Base-by-base conservation (phyloP, 64 coral and sea anemone species). In the Montipora sp. region DNA sequence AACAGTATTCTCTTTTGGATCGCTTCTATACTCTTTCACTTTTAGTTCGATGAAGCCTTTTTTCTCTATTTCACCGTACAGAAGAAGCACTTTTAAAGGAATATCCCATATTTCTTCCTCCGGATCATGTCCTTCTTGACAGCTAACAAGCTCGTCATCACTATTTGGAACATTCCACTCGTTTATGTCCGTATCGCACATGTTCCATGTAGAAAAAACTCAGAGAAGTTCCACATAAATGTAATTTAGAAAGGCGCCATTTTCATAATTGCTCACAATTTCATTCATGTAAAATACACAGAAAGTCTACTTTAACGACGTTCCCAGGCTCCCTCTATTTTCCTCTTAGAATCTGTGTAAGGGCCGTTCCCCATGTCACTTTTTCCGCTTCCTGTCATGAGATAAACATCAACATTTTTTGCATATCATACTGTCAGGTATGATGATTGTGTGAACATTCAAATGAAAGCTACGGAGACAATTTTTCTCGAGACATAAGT, bases 151-250 rank as follows among this genome's bases (percentile, higher is more conserved):
- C 74, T 92, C 90, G 72, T 83, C 90, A 24, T 92, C 90, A 92
- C 90, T 92, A 13, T 59, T 85, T 8, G 90, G 90, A 20, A 92
- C 80, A 49, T 75, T 85, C 90, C 90, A 92, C 11, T 92, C 90
- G 46, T 21, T 72, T 19, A 7, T 16, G 9, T 50, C 47, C 16
- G 66, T 51, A 43, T 47, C 82, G 47, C 63, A 18, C 82, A 85
- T 85, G 8, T 20, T 50, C 18, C 13, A 10, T 21, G 8, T 5
- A 83, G 8, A 36, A 44, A 2, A 36, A 36, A 36, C 36, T 36
- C 36, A 36, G 36, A 36, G 36, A 36, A 12, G 8, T 22, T 14
- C 3, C 60, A 63, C 2, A 51, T 18, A 50, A 51, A 8, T 16
- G 16, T 1, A 51, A 78, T 14, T 19, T 18, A 18, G 8, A 68